Percentiles rank a stretch among this genome's conserved stretches.
Conservation (phyloP, 2,888 invertebrate species). For the Apocheima hispidaria region DNA sequence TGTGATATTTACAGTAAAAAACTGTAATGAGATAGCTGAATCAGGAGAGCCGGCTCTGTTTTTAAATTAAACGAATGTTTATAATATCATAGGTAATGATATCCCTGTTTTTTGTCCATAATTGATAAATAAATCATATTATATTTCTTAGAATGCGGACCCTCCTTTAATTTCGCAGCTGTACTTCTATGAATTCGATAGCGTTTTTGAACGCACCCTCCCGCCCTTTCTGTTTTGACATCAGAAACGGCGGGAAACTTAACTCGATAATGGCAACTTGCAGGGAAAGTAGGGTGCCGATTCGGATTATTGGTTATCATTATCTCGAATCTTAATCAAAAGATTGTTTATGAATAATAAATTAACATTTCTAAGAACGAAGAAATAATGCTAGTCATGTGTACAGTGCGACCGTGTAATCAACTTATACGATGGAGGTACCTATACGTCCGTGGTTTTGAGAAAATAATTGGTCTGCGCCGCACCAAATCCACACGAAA, state of each 20-base stretch:
- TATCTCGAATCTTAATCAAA: slow-evolving; percentile 4
- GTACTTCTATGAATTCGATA: slow-evolving; percentile 61
- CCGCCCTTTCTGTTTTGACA: slow-evolving; percentile 43
- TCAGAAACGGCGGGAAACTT: slow-evolving; percentile 40
- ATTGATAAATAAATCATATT: slow-evolving; percentile 44
- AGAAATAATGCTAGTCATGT: neutral
- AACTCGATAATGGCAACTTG: neutral
- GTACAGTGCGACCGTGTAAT: too few relatives aligned
- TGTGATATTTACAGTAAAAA: too few relatives aligned
- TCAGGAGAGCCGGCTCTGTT: neutral
- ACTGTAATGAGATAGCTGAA: neutral
- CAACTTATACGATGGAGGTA: too few relatives aligned
- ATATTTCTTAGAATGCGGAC: slow-evolving; percentile 59
- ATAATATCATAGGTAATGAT: slow-evolving; percentile 35
- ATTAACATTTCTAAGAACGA: slow-evolving; percentile 36
- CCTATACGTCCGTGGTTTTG: too few relatives aligned
- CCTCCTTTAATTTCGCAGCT: slow-evolving; percentile 54
- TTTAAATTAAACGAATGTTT: slow-evolving; percentile 7
- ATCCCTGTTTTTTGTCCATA: slow-evolving; percentile 32
- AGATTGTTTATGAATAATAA: slow-evolving; percentile 14
- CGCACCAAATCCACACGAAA: too few relatives aligned
- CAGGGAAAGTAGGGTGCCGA: neutral
- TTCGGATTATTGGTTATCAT: slow-evolving; percentile 10
- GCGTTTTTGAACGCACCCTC: slow-evolving; percentile 49
- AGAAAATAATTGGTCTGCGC: too few relatives aligned